A percentile compares a stretch with the other conserved stretches of the same genome.
Conservation (phyloP, 2,113 vertebrate species). For the Empidonax alnorum region DNA sequence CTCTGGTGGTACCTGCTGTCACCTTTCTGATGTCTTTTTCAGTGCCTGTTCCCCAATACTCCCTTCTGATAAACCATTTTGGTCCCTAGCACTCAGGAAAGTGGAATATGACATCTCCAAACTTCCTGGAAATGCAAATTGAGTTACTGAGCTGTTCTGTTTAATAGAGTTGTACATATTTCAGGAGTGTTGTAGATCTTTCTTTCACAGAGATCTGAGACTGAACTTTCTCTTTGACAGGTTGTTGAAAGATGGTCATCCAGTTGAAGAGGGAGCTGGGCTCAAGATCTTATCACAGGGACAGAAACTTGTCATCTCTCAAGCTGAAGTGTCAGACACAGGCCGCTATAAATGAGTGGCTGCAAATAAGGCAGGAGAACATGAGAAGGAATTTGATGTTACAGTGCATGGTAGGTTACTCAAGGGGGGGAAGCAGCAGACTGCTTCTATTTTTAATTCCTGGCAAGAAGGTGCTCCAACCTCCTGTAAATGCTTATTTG, state of each 20-base stretch:
- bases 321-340: conserved; percentile 86
- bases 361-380: conserved; percentile 86
- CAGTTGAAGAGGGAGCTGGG: conserved; percentile 77
- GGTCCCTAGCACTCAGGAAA: neutral
- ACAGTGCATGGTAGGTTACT: conserved; percentile 84
- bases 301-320: conserved; percentile 84
- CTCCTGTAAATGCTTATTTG: neutral
- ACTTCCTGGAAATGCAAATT: neutral
- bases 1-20: neutral
- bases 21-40: neutral
- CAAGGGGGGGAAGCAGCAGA: neutral
- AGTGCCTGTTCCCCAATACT: neutral
- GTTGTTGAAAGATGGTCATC: conserved; percentile 90
- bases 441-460: neutral
- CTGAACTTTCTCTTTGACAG: conserved; percentile 66
- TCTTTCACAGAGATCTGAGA: neutral
- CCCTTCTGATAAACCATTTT: neutral
- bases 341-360: conserved; percentile 91
- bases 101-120: neutral
- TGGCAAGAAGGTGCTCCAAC: neutral
- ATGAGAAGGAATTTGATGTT: conserved; percentile 86
- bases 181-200: neutral
- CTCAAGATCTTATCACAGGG: conserved; percentile 80
- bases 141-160: neutral
- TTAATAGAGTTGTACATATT: neutral